Conservation (phyloP, 2,113 vertebrate genomes). For the Pachypanchax playfairii region DNA sequence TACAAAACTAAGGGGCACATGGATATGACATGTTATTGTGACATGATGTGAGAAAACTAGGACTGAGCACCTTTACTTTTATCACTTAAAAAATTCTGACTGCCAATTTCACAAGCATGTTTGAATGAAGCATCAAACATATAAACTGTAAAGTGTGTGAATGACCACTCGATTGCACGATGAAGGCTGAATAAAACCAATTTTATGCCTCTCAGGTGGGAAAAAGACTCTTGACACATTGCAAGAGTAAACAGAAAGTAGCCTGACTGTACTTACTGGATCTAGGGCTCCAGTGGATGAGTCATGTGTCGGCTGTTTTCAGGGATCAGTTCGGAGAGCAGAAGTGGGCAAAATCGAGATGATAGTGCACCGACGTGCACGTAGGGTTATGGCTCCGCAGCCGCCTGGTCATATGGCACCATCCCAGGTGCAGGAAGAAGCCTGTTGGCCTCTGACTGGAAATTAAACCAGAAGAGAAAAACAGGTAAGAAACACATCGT, state of each 20-base stretch:
- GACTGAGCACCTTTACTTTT: too few species aligned
- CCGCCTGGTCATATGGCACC: slow-evolving; percentile 73
- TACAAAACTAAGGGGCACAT: too few species aligned
- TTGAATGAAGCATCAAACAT: background rate
- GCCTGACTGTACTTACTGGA: slow-evolving; percentile 56
- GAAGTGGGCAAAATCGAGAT: slow-evolving; percentile 19
- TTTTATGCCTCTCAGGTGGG: background rate
- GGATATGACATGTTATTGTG: too few species aligned
- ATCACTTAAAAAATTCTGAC: background rate
- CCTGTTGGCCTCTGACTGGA: slow-evolving; percentile 42
- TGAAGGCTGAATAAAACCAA: background rate
- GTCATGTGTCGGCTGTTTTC: slow-evolving; percentile 73
- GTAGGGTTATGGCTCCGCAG: slow-evolving; percentile 66
- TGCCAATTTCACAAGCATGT: background rate
- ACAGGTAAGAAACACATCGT: too few species aligned
- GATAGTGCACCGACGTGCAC: slow-evolving; percentile 30
- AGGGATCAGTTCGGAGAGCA: slow-evolving; percentile 52
- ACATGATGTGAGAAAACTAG: too few species aligned
- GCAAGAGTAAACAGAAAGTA: background rate
- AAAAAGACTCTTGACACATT: background rate
- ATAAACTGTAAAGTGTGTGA: background rate
- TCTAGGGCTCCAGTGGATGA: slow-evolving; percentile 67
- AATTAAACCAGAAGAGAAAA: background rate
- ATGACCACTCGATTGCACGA: background rate
- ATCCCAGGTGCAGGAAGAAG: slow-evolving; percentile 68